Conservation (phyloP, 1,140 invertebrate species). For the Holcopasites calliopsidis region DNA sequence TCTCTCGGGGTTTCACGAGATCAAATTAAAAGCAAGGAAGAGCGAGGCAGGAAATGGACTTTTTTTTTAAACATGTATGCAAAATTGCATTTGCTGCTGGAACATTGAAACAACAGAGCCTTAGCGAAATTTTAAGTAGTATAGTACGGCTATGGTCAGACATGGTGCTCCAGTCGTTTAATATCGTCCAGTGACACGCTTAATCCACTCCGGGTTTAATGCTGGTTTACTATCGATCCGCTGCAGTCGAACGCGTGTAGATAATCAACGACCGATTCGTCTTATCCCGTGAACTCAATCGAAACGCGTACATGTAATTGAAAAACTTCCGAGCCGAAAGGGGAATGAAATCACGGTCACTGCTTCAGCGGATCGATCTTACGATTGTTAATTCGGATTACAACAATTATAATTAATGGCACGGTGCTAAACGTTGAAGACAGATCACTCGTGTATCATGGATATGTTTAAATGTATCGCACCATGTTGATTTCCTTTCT, state of each 20-base stretch:
- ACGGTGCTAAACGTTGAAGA: no score
- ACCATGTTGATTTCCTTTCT: not conserved
- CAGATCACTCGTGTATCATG: not conserved
- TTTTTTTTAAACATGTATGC: no score
- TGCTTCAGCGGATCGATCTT: not conserved
- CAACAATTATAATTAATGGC: no score
- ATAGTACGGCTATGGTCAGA: no score
- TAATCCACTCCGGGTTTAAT: not conserved
- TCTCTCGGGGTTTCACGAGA: not conserved
- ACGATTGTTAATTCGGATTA: slow-evolving; percentile 26
- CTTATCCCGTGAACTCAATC: not conserved
- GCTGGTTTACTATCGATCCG: slow-evolving; percentile 8
- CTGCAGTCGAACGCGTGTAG: not conserved
- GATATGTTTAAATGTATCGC: slow-evolving; percentile 1
- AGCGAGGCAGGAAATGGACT: not conserved
- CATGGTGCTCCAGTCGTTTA: not conserved
- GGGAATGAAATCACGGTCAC: not conserved
- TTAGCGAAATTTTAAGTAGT: no score
- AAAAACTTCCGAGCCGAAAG: not conserved
- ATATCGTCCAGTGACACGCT: not conserved
- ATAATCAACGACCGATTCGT: not conserved
- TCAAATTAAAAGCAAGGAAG: slow-evolving; percentile 8
- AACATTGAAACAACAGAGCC: no score
- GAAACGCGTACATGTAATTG: slow-evolving; percentile 17
- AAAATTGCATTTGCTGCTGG: no score